Conservation (phyloP, 2,888 invertebrate species). For the Yponomeuta plumbellus region DNA sequence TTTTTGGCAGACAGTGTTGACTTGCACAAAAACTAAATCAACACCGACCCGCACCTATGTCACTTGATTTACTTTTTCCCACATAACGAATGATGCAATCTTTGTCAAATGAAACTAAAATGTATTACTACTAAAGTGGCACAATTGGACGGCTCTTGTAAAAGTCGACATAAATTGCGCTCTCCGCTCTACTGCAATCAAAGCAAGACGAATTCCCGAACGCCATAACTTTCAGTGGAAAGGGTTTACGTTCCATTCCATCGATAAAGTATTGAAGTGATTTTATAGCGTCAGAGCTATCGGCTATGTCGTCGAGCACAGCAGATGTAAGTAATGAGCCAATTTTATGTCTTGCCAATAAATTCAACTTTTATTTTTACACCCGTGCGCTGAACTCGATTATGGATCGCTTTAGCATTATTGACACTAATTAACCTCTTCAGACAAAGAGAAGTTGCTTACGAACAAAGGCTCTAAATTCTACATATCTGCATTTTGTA, state of each 20-base stretch:
- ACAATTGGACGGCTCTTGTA: not conserved
- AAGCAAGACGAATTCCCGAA: conserved; percentile 32
- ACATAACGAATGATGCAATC: not conserved
- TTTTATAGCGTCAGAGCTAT: conserved; percentile 32
- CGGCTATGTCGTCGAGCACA: conserved; percentile 25
- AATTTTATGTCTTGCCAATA: conserved; percentile 25
- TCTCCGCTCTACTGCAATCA: conserved; percentile 17
- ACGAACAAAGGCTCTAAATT: conserved; percentile 9
- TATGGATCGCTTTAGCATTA: conserved; percentile 11
- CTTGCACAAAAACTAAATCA: not conserved
- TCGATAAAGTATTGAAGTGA: conserved; percentile 42
- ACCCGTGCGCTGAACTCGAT: conserved; percentile 4
- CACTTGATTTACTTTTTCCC: not conserved
- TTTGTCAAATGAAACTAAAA: conserved; percentile 2
- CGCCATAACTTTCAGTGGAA: conserved; percentile 35
- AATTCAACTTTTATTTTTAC: conserved; percentile 8
- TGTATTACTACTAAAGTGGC: not conserved
- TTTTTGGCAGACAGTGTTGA: conserved; percentile 19
- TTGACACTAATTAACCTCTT: conserved; percentile 14
- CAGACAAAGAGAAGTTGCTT: conserved; percentile 10
- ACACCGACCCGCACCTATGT: not conserved
- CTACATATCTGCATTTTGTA: not conserved
- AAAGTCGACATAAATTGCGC: conserved; percentile 24
- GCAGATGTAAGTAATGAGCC: conserved; percentile 33
- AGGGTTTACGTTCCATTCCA: conserved; percentile 31